These are phyloP conservation scores for Tapirus terrestris DNA, from an alignment of 2,113 vertebrate genomes.

Conservation along the genomic window DNA sequence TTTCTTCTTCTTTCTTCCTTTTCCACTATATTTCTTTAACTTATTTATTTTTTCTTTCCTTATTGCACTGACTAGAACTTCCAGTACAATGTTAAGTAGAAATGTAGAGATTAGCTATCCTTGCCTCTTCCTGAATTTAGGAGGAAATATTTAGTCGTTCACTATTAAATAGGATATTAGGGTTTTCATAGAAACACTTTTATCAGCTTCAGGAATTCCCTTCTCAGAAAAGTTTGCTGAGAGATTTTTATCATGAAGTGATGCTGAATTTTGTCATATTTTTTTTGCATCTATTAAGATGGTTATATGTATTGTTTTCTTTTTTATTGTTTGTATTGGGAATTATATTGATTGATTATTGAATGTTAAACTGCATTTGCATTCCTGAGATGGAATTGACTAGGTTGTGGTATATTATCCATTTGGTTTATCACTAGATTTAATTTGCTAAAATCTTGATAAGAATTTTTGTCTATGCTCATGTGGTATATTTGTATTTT, in stretches of 20 bases:
- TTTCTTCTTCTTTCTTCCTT: too few relatives aligned
- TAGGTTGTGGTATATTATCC: not conserved
- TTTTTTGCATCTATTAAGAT: not conserved
- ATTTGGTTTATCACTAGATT: not conserved
- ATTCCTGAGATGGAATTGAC: not conserved
- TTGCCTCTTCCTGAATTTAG: too few relatives aligned
- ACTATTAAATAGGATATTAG: not conserved
- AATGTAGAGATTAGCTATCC: too few relatives aligned
- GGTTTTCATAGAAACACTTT: not conserved
- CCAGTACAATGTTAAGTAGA: too few relatives aligned
- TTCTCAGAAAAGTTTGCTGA: not conserved
- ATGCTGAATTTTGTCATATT: too few relatives aligned
- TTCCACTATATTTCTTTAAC: too few relatives aligned
- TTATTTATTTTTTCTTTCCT: not conserved
- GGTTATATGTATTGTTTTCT: not conserved
- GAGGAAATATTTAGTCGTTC: too few relatives aligned
- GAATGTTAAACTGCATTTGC: not conserved
- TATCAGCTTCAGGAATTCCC: not conserved
- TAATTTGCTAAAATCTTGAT: too few relatives aligned
- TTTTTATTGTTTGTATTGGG: not conserved
- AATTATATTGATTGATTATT: not conserved
- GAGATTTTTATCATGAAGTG: not conserved
- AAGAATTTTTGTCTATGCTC: not conserved
- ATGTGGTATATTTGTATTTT: not conserved
- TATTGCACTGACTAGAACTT: not conserved